Percentiles rank a stretch among this genome's conserved stretches.
These are phyloP conservation scores for Gymnocephalus cernua DNA, from an alignment of 2,113 vertebrate species.

Conservation along the genomic window DNA sequence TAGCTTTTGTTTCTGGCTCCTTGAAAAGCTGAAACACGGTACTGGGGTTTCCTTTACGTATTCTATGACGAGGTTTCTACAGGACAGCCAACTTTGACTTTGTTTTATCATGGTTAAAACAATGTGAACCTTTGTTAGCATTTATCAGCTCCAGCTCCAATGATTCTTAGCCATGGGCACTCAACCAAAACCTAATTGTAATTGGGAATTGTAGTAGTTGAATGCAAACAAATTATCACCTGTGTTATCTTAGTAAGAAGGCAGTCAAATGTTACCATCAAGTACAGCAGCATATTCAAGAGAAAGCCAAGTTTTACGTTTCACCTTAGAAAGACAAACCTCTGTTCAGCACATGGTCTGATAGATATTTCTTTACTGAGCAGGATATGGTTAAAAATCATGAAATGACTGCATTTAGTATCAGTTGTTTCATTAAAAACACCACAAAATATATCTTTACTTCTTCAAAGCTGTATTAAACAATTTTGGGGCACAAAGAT, in stretches of 20 bases:
- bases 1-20: background rate
- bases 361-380: background rate
- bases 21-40: background rate
- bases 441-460: background rate
- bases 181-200: background rate
- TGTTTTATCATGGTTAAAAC: background rate
- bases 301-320: background rate
- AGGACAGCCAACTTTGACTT: background rate
- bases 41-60: background rate
- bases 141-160: background rate
- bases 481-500: background rate
- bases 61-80: background rate
- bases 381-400: background rate
- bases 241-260: background rate
- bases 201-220: background rate
- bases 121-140: background rate
- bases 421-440: background rate
- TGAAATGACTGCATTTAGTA: background rate
- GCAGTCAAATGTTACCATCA: background rate
- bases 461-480: background rate
- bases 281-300: background rate
- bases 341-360: background rate
- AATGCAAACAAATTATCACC: background rate
- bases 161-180: conserved; percentile 1
- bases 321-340: background rate